Percentiles rank a stretch among this genome's conserved stretches.
Evolutionary conservation across 2,797 vertebrate species (phyloP).

Genomic region (Gephyroberyx darwinii): DNA sequence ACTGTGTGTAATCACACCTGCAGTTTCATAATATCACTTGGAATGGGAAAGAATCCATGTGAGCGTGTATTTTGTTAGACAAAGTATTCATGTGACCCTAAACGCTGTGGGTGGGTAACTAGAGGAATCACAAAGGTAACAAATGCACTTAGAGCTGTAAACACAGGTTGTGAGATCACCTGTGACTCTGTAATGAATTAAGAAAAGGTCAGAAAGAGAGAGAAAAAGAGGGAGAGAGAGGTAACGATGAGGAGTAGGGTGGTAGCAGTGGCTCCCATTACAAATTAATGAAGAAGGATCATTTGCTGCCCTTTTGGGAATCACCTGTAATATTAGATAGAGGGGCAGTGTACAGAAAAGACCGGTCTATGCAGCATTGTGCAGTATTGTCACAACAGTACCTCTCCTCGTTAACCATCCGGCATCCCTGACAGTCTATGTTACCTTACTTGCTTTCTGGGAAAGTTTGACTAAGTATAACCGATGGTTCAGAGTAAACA

Average conservation of each 20-base stretch:
- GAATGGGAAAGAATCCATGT: background rate
- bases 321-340: conserved; percentile 64
- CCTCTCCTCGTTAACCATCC: background rate
- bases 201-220: conserved; percentile 43
- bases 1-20: background rate
- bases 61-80: background rate
- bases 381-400: background rate
- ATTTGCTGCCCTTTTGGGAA: conserved; percentile 72
- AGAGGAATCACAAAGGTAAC: background rate
- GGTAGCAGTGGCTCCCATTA: conserved; percentile 63
- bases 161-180: conserved; percentile 4
- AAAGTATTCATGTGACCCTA: background rate
- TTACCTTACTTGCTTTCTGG: background rate
- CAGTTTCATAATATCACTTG: background rate
- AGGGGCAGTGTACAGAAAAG: conserved; percentile 28
- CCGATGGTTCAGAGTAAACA: no score
- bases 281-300: conserved; percentile 78
- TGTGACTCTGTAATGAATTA: conserved; percentile 28
- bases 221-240: conserved; percentile 27
- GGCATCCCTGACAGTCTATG: background rate
- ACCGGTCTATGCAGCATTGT: conserved; percentile 6
- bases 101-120: background rate
- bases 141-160: background rate
- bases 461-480: background rate
- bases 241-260: conserved; percentile 19